These are phyloP conservation scores for Pseudorhombus dupliciocellatus DNA, from an alignment of 2,113 vertebrate genomes.

Conservation along the genomic window DNA sequence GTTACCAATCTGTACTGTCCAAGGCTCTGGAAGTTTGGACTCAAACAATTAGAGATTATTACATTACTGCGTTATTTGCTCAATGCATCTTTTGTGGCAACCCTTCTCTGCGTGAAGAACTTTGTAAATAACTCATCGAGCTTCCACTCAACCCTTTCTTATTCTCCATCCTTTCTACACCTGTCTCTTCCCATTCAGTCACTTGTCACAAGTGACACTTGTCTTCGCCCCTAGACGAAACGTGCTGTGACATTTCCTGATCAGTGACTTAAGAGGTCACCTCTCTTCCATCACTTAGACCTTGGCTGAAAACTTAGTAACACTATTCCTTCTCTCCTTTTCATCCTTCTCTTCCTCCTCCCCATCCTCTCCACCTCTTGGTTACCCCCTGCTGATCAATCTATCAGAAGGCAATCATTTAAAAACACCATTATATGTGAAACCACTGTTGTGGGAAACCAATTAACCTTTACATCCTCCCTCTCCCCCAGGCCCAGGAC, in stretches of 20 bases:
- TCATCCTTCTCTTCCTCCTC: conserved; percentile 16
- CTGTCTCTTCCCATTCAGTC: conserved; percentile 12
- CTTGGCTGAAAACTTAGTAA: conserved; percentile 38
- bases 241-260: conserved; percentile 28
- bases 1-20: conserved; percentile 35
- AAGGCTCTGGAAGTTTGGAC: no score
- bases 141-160: conserved; percentile 1
- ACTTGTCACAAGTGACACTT: conserved; percentile 40
- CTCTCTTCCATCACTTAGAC: conserved; percentile 35
- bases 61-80: no score
- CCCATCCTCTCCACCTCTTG: conserved; percentile 8
- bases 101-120: neutral
- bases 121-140: conserved; percentile 12
- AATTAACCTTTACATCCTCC: conserved; percentile 76
- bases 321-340: conserved; percentile 10
- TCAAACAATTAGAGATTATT: no score
- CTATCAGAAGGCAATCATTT: conserved; percentile 61
- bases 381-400: conserved; percentile 48
- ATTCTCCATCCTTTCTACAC: neutral
- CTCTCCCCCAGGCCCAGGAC: conserved; percentile 89
- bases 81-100: no score
- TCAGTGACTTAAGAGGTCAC: conserved; percentile 42
- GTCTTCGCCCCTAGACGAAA: conserved; percentile 29
- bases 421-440: conserved; percentile 63
- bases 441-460: conserved; percentile 69